These are phyloP conservation scores for Aramus guarauna DNA, from an alignment of 2,113 vertebrate genomes.

Conservation along the genomic window DNA sequence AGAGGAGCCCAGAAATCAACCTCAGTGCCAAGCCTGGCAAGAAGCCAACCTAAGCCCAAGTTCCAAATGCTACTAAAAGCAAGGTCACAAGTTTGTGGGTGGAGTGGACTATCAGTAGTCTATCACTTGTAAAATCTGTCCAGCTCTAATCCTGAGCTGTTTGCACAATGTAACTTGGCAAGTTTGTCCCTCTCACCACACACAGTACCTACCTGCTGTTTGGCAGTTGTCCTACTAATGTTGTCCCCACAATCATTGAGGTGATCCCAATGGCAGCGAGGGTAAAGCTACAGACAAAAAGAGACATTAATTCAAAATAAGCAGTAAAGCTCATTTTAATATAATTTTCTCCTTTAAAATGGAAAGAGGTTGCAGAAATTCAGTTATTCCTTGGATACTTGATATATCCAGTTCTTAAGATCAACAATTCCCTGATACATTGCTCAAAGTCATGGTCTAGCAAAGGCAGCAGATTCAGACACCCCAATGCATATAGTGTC, in stretches of 20 bases:
- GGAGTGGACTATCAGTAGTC: not conserved
- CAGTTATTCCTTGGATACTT: not conserved
- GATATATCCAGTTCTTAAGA: not conserved
- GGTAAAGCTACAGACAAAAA: conserved; percentile 76
- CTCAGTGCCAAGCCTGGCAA: not conserved
- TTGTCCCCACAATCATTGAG: conserved; percentile 86
- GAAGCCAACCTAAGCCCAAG: not conserved
- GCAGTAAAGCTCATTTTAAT: not conserved
- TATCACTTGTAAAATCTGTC: not conserved
- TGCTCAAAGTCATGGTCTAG: not conserved
- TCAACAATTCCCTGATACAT: not conserved
- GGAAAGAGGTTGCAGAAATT: not conserved
- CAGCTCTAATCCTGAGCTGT: not conserved
- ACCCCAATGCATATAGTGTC: not conserved
- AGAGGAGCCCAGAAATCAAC: not conserved
- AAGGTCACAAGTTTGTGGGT: not conserved
- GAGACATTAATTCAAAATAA: not conserved
- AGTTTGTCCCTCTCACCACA: not conserved
- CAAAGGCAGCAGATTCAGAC: not conserved
- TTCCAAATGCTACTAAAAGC: not conserved
- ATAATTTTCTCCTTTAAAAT: not conserved
- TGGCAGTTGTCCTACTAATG: conserved; percentile 84
- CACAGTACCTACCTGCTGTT: conserved; percentile 78
- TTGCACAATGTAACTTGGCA: not conserved
- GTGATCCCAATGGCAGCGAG: conserved; percentile 86